Conservation (phyloP, 2,797 vertebrate species). For the Bradypodion pumilum region DNA sequence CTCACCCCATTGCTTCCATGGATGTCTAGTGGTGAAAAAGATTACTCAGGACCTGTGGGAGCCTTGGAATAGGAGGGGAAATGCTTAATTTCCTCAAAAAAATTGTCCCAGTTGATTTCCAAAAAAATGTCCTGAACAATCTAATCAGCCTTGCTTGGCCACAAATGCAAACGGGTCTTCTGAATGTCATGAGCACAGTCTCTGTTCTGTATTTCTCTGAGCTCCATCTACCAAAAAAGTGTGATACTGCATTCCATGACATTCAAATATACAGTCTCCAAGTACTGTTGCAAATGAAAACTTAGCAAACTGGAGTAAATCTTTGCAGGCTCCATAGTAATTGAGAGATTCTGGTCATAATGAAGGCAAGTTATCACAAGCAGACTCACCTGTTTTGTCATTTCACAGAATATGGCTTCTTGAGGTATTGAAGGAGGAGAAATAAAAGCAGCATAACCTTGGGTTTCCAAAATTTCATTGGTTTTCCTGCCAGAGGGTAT, state of each 20-base stretch:
- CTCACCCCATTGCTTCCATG: too few species aligned
- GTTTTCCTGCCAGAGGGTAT: constrained; percentile 3
- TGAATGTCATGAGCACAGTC: not conserved
- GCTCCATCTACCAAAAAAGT: not conserved
- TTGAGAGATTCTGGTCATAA: not conserved
- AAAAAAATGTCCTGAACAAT: too few species aligned
- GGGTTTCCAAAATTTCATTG: not conserved
- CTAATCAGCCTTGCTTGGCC: too few species aligned
- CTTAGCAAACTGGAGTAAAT: not conserved
- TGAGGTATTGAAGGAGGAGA: constrained; percentile 18
- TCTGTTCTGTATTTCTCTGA: not conserved
- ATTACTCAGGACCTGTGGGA: too few species aligned
- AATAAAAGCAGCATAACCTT: constrained; percentile 10
- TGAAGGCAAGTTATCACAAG: not conserved
- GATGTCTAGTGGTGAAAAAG: too few species aligned
- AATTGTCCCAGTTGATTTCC: too few species aligned
- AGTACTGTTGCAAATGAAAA: not conserved
- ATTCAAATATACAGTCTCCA: not conserved
- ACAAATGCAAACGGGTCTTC: not conserved
- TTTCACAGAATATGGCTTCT: constrained; percentile 21
- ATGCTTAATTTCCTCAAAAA: too few species aligned
- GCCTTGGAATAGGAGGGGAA: too few species aligned
- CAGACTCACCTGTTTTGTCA: constrained; percentile 41
- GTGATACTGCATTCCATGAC: not conserved
- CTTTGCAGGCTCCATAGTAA: not conserved